These are phyloP conservation scores for Saturnia pavonia DNA, from an alignment of 2,888 invertebrate genomes.

Conservation along the genomic window DNA sequence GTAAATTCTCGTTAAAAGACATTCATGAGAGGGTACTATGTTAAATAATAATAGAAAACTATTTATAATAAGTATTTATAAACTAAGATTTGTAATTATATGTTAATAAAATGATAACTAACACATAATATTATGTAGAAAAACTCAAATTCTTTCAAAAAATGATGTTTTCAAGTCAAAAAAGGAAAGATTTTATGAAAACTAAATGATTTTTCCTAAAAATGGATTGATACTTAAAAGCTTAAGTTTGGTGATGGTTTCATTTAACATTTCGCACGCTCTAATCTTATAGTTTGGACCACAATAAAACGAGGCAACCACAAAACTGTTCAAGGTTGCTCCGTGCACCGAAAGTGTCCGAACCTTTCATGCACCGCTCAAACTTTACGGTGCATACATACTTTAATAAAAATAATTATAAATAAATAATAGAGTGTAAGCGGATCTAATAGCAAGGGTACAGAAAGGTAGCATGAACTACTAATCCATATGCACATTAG, in stretches of 20 bases:
- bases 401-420: not conserved
- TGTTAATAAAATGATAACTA: too few species aligned
- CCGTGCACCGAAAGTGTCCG: slow-evolving; percentile 55
- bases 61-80: too few species aligned
- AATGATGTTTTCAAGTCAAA: too few species aligned
- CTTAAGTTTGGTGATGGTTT: not conserved
- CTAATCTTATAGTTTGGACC: slow-evolving; percentile 34
- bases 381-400: slow-evolving; percentile 16
- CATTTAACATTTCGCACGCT: slow-evolving; percentile 23
- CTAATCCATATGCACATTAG: not conserved
- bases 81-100: too few species aligned
- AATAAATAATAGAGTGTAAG: not conserved
- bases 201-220: too few species aligned
- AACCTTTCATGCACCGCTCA: slow-evolving; percentile 44
- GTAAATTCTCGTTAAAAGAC: too few species aligned
- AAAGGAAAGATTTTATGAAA: too few species aligned
- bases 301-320: slow-evolving; percentile 26
- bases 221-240: too few species aligned
- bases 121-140: too few species aligned
- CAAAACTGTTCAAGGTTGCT: slow-evolving; percentile 60
- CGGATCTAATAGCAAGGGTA: slow-evolving; percentile 10
- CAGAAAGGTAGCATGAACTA: slow-evolving; percentile 1
- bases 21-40: too few species aligned
- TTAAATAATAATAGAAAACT: too few species aligned
- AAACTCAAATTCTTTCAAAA: too few species aligned